These are phyloP conservation scores for Encarsia formosa DNA, from an alignment of 2,888 invertebrate species.

Conservation along the genomic window DNA sequence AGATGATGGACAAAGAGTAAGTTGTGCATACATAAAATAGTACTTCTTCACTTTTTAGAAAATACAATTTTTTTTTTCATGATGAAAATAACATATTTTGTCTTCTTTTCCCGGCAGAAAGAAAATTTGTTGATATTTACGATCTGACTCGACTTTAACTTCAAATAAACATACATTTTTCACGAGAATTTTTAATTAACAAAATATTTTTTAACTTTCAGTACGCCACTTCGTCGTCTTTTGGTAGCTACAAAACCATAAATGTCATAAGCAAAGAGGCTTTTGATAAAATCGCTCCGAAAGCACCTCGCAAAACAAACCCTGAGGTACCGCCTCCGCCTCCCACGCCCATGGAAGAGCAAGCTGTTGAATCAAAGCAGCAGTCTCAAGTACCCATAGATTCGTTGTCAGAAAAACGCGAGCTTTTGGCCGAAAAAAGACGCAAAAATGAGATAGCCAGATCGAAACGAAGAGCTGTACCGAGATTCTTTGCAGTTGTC, in stretches of 20 bases:
- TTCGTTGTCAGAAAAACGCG: conserved; percentile 35
- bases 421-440: conserved; percentile 38
- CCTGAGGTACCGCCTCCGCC: conserved; percentile 82
- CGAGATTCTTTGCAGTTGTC: conserved; percentile 91
- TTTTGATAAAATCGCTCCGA: conserved; percentile 74
- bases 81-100: conserved; percentile 42
- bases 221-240: conserved; percentile 52
- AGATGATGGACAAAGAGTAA: conserved; percentile 56
- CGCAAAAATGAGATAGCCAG: conserved; percentile 33
- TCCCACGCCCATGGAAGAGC: conserved; percentile 54
- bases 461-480: conserved; percentile 56
- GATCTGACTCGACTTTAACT: conserved; percentile 35
- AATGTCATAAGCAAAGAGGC: conserved; percentile 83
- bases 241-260: conserved; percentile 74
- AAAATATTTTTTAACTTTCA: conserved; percentile 30
- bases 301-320: conserved; percentile 63
- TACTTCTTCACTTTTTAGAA: background rate
- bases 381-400: conserved; percentile 14
- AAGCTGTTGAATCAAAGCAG: conserved; percentile 1
- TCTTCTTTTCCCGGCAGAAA: conserved; percentile 50
- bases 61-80: conserved; percentile 18
- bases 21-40: conserved; percentile 20
- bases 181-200: background rate
- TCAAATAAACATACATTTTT: conserved; percentile 9
- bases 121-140: conserved; percentile 35